These are phyloP conservation scores for zebrafish (Danio rerio) DNA, from an alignment of 2,113 vertebrate genomes.

Conservation along the genomic window DNA sequence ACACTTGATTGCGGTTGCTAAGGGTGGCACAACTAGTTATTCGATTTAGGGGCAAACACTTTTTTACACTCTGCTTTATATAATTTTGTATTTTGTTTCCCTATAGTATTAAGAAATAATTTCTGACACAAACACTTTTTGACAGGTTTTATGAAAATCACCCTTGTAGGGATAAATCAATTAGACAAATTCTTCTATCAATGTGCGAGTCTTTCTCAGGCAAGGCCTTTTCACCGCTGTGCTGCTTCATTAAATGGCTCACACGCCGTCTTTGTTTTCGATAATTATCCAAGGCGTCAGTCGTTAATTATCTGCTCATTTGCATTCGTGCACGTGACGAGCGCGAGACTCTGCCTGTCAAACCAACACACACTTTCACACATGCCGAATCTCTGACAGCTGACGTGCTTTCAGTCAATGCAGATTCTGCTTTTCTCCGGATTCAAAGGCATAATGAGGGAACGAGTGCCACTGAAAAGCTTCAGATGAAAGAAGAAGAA, in stretches of 20 bases:
- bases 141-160: background rate
- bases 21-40: no score
- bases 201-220: background rate
- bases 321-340: constrained; percentile 45
- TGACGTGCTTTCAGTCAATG: background rate
- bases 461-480: background rate
- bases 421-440: background rate
- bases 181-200: background rate
- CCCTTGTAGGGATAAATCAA: background rate
- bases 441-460: constrained; percentile 24
- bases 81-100: no score
- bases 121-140: background rate
- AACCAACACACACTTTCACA: constrained; percentile 31
- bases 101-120: no score
- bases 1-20: no score
- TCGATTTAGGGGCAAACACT: no score
- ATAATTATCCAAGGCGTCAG: constrained; percentile 74
- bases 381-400: constrained; percentile 3
- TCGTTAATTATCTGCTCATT: constrained; percentile 71
- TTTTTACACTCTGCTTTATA: no score
- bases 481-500: background rate
- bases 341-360: background rate
- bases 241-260: constrained; percentile 63
- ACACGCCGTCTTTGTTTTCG: constrained; percentile 70
- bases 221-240: background rate